These are phyloP conservation scores for Cygnus buccinator DNA, from an alignment of 2,113 vertebrate genomes.

Conservation along the genomic window DNA sequence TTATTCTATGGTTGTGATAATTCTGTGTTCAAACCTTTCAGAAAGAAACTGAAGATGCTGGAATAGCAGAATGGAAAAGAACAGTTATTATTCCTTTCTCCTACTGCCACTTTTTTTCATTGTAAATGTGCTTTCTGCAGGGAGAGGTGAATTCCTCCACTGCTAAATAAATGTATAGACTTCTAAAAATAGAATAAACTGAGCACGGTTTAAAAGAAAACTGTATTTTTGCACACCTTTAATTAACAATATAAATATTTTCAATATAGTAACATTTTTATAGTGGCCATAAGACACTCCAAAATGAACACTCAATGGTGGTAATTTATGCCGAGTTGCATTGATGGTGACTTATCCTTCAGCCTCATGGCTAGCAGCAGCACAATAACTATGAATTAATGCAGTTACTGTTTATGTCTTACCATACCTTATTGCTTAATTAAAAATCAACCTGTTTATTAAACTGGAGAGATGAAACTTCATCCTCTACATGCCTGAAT, in stretches of 20 bases:
- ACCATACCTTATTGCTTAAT: conserved; percentile 40
- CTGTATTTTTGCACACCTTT: background rate
- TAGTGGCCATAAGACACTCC: background rate
- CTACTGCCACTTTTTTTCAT: background rate
- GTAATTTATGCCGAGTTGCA: background rate
- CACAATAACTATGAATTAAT: conserved; percentile 28
- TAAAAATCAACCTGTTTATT: conserved; percentile 51
- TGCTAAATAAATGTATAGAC: background rate
- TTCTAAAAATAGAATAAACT: background rate
- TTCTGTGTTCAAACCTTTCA: background rate
- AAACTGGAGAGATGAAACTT: conserved; percentile 17
- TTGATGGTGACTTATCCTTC: background rate
- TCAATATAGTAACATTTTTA: background rate
- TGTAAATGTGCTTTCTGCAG: background rate
- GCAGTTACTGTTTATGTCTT: background rate
- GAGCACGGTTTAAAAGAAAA: background rate
- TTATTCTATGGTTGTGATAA: background rate
- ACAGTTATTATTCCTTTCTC: background rate
- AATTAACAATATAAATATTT: background rate
- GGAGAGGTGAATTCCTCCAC: background rate
- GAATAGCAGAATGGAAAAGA: background rate
- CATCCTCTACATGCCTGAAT: background rate
- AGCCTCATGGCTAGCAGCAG: background rate
- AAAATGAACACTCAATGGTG: background rate
- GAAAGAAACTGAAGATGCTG: background rate